A percentile compares a stretch with the other conserved stretches of the same genome.
Evolutionary conservation across 2,797 vertebrate genomes (phyloP).

Genomic region (Simalia tracyae): DNA sequence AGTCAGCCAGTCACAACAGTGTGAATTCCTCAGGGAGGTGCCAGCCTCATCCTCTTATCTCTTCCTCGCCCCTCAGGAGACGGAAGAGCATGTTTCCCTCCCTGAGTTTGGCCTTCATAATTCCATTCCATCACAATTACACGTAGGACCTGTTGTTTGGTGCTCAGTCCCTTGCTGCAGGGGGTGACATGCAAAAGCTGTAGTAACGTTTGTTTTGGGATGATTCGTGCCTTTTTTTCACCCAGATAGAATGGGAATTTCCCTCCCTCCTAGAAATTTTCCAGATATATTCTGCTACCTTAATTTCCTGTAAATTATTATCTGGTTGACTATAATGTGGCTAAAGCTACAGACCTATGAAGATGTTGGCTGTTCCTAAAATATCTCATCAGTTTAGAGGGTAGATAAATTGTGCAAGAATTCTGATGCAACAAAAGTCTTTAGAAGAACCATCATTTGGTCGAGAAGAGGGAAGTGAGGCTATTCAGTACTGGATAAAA

Average conservation of each 20-base stretch:
- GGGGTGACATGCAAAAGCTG: neutral
- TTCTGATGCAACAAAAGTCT: conserved; percentile 21
- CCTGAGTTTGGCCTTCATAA: too few relatives aligned
- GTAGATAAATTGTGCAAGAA: conserved; percentile 5
- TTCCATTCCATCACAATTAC: too few relatives aligned
- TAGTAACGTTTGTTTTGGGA: neutral
- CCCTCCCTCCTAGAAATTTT: neutral
- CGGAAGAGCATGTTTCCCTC: too few relatives aligned
- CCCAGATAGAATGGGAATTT: neutral
- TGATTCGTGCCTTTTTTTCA: neutral
- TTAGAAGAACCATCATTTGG: conserved; percentile 51
- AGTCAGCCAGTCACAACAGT: too few relatives aligned
- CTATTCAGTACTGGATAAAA: conserved; percentile 61
- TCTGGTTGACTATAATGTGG: neutral
- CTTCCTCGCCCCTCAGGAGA: too few relatives aligned
- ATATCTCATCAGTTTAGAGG: neutral
- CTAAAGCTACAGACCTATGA: neutral
- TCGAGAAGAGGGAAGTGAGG: conserved; percentile 66
- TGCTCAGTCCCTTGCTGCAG: neutral
- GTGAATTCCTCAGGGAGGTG: too few relatives aligned
- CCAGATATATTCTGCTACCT: neutral
- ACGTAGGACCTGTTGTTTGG: neutral
- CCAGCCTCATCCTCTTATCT: too few relatives aligned
- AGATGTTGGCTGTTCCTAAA: neutral
- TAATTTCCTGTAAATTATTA: neutral